Percentiles rank a stretch among this genome's conserved stretches.
These are phyloP conservation scores for Ceratosolen fusciceps DNA, from an alignment of 1,140 invertebrate genomes.

Conservation along the genomic window DNA sequence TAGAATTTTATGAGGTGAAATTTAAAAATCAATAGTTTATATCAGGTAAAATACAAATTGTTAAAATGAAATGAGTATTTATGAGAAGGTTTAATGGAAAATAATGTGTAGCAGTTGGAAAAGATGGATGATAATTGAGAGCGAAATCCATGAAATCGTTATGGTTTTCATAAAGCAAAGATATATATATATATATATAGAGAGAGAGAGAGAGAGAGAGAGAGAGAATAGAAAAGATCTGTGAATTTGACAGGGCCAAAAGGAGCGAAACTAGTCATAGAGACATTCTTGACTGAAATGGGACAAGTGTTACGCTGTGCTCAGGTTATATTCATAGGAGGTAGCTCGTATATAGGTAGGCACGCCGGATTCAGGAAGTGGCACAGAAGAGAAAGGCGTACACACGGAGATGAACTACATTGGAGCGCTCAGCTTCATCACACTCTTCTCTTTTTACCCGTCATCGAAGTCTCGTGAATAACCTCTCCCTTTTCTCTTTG, in stretches of 20 bases:
- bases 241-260: neutral
- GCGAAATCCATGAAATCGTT: too few relatives aligned
- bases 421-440: conserved; percentile 55
- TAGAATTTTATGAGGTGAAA: too few relatives aligned
- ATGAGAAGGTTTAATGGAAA: too few relatives aligned
- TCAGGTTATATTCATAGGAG: conserved; percentile 67
- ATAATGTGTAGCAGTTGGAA: too few relatives aligned
- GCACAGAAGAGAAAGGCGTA: conserved; percentile 72
- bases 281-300: conserved; percentile 38
- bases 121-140: too few relatives aligned
- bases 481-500: conserved; percentile 21
- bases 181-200: neutral
- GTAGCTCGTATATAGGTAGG: conserved; percentile 44
- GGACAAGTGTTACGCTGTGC: conserved; percentile 51
- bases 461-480: neutral
- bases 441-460: conserved; percentile 53
- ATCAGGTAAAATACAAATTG: too few relatives aligned
- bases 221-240: neutral
- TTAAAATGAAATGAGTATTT: too few relatives aligned
- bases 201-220: neutral
- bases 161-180: neutral
- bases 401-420: conserved; percentile 70
- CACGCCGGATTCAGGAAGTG: conserved; percentile 59
- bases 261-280: neutral
- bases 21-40: too few relatives aligned